Evolutionary conservation across 64 coral and sea anemone species (phyloP), one percentile per base, ranked within the genome.

Genomic region (Stylophora pistillata): DNA sequence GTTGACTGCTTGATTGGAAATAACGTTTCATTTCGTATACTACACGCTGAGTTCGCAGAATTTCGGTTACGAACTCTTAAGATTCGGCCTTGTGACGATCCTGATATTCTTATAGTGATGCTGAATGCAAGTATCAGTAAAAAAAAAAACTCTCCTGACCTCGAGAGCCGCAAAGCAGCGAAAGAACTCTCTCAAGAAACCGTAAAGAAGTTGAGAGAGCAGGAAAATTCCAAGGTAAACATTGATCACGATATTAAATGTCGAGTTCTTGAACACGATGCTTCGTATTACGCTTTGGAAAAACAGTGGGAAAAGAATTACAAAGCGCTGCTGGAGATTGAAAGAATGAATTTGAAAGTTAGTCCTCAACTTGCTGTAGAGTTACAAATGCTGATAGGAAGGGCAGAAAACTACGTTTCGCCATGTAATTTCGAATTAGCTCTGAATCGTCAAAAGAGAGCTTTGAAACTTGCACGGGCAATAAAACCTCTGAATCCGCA

Each of bases 361-460:
- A 41, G n/a, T n/a, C n/a, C n/a, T n/a, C n/a, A n/a, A n/a, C n/a
- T n/a, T n/a, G n/a, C 17, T 78, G 76, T 78, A 5, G 26, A 79
- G 17, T 27, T 79, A 1, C 77, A 79, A 10, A 59, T 31, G 15
- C 2, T 60, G 2, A 59, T 79, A 30, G 77, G 13, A 59, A 79
- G 77, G 31, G 77, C 77, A 31, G 77, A 79, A 60, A 81, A 59
- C 33, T 16, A 18, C 17, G 15, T 75, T 18, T 75, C 73, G 10
- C 3, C 73, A 23, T 37, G 32, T 7, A 52, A 52, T 75, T 60
- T 60, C 13, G 0, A 31, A 30, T 20, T 5, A 31, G 13, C 9
- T 31, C 10, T 79, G 27, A 79, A 15, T 15, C 77, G 77, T 79
- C 31, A 79, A 30, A 25, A 29, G 25, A 79, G 9, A 6, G 55